Evolutionary conservation across 2,113 vertebrate genomes (phyloP).

Genomic region (Sinocyclocheilus rhinocerous): DNA sequence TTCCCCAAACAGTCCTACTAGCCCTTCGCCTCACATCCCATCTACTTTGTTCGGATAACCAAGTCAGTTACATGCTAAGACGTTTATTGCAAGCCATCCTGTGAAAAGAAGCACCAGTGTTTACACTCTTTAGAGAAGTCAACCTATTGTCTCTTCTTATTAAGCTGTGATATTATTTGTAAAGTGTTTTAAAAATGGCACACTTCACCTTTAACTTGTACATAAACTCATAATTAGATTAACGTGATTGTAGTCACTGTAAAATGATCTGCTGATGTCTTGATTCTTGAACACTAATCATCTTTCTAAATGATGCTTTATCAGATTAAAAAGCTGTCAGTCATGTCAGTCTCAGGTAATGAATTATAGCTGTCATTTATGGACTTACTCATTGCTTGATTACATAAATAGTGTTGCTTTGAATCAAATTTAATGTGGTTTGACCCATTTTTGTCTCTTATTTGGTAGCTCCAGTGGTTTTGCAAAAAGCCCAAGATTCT

Average conservation of each 20-base stretch:
- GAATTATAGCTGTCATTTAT: neutral
- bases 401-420: neutral
- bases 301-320: slow-evolving; percentile 32
- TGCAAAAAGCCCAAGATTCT: neutral
- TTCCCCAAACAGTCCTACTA: too few species aligned
- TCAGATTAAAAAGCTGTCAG: slow-evolving; percentile 66
- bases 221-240: neutral
- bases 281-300: slow-evolving; percentile 18
- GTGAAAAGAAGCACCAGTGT: neutral
- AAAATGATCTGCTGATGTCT: neutral
- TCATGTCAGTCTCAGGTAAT: slow-evolving; percentile 59
- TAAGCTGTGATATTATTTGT: neutral
- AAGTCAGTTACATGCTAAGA: too few species aligned
- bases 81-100: neutral
- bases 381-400: neutral
- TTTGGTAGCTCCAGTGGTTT: slow-evolving; percentile 46
- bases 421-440: neutral
- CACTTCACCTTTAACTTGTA: neutral
- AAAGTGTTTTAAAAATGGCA: neutral
- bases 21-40: neutral
- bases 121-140: neutral
- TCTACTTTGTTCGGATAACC: neutral
- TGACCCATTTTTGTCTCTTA: slow-evolving; percentile 29
- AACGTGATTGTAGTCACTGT: neutral
- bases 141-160: neutral